Conservation (phyloP, 2,888 invertebrate species). For the Coleophora deauratella region DNA sequence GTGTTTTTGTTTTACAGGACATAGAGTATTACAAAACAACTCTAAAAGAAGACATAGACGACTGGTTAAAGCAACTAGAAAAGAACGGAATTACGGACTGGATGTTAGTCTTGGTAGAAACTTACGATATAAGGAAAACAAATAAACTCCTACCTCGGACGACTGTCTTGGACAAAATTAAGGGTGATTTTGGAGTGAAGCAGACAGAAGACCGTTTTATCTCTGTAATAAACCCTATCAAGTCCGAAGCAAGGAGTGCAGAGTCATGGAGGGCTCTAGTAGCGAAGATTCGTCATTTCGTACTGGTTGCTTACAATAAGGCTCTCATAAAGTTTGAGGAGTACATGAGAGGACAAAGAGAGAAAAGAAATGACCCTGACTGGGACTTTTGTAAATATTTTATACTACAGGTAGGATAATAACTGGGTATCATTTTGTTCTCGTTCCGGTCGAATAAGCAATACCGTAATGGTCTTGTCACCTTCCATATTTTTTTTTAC, state of each 20-base stretch:
- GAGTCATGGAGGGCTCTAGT: conserved; percentile 94
- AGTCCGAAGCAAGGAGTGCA: conserved; percentile 89
- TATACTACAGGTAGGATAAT: conserved; percentile 81
- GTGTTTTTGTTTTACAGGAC: conserved; percentile 86
- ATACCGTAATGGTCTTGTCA: no score
- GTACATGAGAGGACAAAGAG: conserved; percentile 90
- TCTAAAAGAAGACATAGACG: conserved; percentile 91
- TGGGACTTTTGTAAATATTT: conserved; percentile 98
- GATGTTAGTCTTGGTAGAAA: conserved; percentile 95
- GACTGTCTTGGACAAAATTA: conserved; percentile 95
- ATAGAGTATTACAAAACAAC: conserved; percentile 91
- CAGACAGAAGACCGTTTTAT: conserved; percentile 88
- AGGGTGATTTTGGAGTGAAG: conserved; percentile 93
- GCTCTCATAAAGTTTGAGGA: conserved; percentile 92
- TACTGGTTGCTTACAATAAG: conserved; percentile 90
- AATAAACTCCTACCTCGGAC: conserved; percentile 93
- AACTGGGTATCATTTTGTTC: not conserved
- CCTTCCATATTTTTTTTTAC: no score
- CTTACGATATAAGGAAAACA: conserved; percentile 91
- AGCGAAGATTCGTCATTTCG: conserved; percentile 85
- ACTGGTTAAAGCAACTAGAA: conserved; percentile 87
- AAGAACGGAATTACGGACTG: conserved; percentile 88
- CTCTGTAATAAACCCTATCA: conserved; percentile 92
- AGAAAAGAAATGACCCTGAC: conserved; percentile 89
- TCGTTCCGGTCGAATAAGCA: not conserved